phyloP scores from a whole-genome alignment of 1,140 invertebrate genomes.

The Sarcophaga bullata region DNA sequence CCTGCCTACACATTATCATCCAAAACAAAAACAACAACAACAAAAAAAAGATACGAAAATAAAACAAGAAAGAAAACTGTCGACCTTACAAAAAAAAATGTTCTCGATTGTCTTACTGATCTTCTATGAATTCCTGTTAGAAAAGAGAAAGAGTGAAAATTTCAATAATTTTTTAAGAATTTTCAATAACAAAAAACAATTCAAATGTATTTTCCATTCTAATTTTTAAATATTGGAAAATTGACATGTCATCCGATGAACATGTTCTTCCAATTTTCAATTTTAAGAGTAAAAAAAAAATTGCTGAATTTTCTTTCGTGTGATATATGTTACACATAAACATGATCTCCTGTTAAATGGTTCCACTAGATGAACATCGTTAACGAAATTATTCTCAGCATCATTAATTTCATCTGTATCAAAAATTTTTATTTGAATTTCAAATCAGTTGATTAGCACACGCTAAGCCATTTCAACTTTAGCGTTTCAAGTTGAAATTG shows the following conservation, averaged over 20 bases:
- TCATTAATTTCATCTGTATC: background rate
- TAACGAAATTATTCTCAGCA: conserved; percentile 12
- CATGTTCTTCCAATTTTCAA: no score
- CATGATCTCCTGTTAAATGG: conserved; percentile 12
- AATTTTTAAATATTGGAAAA: no score
- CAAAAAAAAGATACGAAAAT: no score
- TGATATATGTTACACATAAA: background rate
- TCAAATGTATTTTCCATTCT: no score
- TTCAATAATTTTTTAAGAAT: background rate
- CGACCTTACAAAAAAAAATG: background rate
- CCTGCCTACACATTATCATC: background rate
- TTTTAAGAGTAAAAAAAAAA: no score
- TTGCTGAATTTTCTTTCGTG: background rate
- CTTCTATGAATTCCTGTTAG: background rate
- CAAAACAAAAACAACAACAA: no score
- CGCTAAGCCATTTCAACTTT: background rate
- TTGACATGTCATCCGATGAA: no score
- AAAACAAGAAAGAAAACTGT: no score
- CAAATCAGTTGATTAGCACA: background rate
- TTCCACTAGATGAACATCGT: conserved; percentile 11
- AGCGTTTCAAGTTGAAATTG: no score
- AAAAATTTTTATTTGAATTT: background rate
- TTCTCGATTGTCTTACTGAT: background rate
- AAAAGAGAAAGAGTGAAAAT: conserved; percentile 9
- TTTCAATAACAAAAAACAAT: background rate